phyloP scores from a whole-genome alignment of 2,888 invertebrate genomes.

The Kryphioiulus occultus region DNA sequence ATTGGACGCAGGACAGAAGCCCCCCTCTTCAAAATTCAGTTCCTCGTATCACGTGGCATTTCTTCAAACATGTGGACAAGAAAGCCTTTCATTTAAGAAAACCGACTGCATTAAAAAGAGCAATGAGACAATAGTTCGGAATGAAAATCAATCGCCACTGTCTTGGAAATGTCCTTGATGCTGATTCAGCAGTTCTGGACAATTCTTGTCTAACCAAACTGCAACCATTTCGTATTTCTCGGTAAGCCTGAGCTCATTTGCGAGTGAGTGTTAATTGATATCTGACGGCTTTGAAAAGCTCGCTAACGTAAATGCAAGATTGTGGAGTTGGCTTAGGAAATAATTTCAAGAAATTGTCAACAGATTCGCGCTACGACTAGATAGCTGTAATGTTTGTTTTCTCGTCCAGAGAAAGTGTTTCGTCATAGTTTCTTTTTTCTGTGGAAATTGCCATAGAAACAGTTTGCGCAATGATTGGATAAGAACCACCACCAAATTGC shows the following conservation, averaged over 20 bases:
- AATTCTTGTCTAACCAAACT: not conserved
- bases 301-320: not conserved
- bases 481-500: not conserved
- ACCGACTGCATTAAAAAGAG: not conserved
- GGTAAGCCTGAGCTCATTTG: not conserved
- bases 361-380: not conserved
- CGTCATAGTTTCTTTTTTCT: slow-evolving; percentile 3
- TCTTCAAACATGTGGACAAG: not conserved
- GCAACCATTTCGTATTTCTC: not conserved
- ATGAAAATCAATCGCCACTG: not conserved
- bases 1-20: not conserved
- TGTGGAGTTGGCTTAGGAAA: not conserved
- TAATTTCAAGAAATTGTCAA: not conserved
- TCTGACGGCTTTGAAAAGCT: not conserved
- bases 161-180: not conserved
- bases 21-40: not conserved
- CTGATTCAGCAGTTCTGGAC: not conserved
- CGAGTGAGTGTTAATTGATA: slow-evolving; percentile 3
- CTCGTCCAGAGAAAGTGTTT: not conserved
- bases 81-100: not conserved
- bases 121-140: not conserved
- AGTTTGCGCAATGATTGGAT: not conserved
- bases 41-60: not conserved
- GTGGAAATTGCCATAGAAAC: slow-evolving; percentile 3
- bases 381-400: not conserved